Base-by-base conservation (phyloP, 1,140 invertebrate species). In the Choristoneura fumiferana region DNA sequence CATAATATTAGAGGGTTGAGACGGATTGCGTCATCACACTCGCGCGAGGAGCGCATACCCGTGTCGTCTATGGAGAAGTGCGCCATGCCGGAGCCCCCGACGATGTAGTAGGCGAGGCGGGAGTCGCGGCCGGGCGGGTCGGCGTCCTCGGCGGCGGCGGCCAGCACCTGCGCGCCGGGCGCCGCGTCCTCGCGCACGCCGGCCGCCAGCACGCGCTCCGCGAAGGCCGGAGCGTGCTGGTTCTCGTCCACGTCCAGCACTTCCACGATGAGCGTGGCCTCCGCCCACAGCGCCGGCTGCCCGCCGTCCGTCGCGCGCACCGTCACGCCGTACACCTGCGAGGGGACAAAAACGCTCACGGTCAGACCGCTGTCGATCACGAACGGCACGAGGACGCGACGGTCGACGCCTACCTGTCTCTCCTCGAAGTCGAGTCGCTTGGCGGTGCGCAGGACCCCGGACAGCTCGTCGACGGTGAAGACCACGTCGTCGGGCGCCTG, bases 191-290 rank as follows among this genome's bases (percentile, higher is more conserved):
- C 97, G 61, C 75, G 89, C 52, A 97, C 93, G 63, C 87, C 91
- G 33, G 94, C 93, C 18, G 91, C 89, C 5, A 94, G 89, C 33
- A 97, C 71, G 12, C 95, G 95, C 81, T 97, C 96, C 15, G 92
- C 91, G 82, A 99, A 99, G 36, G 92, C 87, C 0, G 98, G 98
- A 17, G 96, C 89, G 76, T 95, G 92, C 1, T 94, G 84, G 84
- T 98, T 98, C 83, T 98, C 96, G 79, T 98, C 97, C 8, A 99
- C 97, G 89, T 99, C 97, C 39, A 96, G 93, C 15, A 99, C 93
- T 80, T 98, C 95, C 4, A 99, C 93, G 10, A 96, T 92, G 13
- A 96, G 90, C 39, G 93, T 93, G 34, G 94, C 93, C 67, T 96
- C 94, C 0, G 95, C 93, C 15, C 92, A 93, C 36, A 96, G 82